phyloP scores from a whole-genome alignment of 2,113 vertebrate species.

The Cervus canadensis region DNA sequence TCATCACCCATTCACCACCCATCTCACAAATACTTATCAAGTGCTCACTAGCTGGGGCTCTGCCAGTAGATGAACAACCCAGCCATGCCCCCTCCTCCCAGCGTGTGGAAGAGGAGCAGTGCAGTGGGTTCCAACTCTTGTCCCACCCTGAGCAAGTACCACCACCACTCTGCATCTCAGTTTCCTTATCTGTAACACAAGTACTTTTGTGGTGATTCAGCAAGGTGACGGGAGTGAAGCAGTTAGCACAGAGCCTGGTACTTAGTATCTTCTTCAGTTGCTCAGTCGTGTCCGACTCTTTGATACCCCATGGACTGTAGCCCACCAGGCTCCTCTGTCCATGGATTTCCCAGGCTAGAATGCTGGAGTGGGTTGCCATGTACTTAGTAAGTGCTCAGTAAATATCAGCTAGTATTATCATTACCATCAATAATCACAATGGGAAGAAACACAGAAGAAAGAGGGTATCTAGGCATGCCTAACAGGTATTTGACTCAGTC shows the following conservation, averaged over 20 bases:
- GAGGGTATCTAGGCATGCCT: neutral
- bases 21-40: neutral
- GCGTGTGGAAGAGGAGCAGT: fast-evolving
- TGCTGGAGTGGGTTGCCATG: no score
- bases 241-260: neutral
- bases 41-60: neutral
- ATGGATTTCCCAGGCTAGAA: no score
- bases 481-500: neutral
- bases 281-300: no score
- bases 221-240: neutral
- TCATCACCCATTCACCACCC: neutral
- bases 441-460: neutral
- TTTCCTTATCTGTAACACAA: neutral
- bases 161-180: neutral
- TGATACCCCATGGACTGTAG: no score
- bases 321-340: no score
- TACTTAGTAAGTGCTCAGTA: neutral
- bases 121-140: neutral
- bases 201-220: neutral
- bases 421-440: neutral
- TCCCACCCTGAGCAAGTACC: neutral
- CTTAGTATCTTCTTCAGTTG: no score
- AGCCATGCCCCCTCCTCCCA: neutral
- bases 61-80: neutral
- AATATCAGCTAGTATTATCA: neutral